These are phyloP conservation scores for Byasa hedistus DNA, from an alignment of 2,888 invertebrate genomes.

Conservation along the genomic window DNA sequence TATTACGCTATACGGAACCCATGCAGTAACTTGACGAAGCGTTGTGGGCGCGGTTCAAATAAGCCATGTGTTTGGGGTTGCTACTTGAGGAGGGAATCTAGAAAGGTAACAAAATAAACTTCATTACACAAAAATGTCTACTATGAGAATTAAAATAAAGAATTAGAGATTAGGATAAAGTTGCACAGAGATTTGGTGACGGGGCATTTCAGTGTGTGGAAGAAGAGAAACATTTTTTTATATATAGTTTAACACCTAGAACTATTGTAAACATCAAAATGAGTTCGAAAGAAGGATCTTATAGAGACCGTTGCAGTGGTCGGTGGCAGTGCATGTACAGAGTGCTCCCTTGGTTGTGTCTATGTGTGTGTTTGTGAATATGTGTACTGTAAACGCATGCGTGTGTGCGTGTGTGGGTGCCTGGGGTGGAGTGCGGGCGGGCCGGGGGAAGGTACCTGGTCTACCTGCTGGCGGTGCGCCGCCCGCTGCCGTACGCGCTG, in stretches of 20 bases:
- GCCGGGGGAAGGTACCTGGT: conserved; percentile 75
- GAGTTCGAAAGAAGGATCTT: too few relatives aligned
- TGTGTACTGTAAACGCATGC: background rate
- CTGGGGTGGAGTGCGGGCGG: conserved; percentile 35
- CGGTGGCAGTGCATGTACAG: too few relatives aligned
- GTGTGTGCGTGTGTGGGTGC: conserved; percentile 32
- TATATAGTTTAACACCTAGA: background rate
- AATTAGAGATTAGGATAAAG: conserved; percentile 3
- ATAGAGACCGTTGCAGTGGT: too few relatives aligned
- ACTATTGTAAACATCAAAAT: background rate
- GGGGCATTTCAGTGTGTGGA: background rate
- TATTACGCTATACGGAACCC: conserved; percentile 32
- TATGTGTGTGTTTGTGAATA: background rate
- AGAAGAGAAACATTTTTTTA: background rate
- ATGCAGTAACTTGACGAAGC: conserved; percentile 28
- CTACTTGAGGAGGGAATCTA: conserved; percentile 32
- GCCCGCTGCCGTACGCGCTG: conserved; percentile 71
- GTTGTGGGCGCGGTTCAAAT: conserved; percentile 25
- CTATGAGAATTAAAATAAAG: conserved; percentile 8
- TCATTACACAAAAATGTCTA: conserved; percentile 23
- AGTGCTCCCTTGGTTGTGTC: background rate
- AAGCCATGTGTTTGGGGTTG: conserved; percentile 29
- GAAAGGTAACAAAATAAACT: conserved; percentile 24
- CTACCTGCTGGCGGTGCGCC: conserved; percentile 80
- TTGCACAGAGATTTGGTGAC: background rate